Conservation (phyloP, 53 echinoderm and acorn worm genomes). For the Crossaster papposus region DNA sequence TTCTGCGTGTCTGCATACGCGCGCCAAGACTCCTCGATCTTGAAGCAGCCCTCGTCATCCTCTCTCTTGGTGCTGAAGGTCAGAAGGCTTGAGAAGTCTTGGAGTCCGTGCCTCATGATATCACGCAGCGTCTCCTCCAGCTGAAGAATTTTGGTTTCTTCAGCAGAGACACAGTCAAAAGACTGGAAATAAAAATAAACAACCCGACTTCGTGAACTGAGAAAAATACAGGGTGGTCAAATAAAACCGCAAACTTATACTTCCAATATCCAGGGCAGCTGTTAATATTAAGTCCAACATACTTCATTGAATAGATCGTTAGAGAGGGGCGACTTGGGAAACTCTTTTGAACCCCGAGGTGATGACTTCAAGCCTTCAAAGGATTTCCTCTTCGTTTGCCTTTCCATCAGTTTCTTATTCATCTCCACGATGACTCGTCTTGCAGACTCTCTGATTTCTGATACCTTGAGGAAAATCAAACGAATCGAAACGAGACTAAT, state of each 20-base stretch:
- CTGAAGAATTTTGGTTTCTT: slow-evolving; percentile 58
- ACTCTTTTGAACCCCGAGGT: background rate
- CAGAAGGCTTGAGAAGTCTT: background rate
- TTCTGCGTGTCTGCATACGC: slow-evolving; percentile 61
- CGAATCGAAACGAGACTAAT: background rate
- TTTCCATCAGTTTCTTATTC: background rate
- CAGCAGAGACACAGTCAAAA: background rate
- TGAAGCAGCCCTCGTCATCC: slow-evolving; percentile 60
- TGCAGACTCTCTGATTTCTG: slow-evolving; percentile 70
- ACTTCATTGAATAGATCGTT: background rate
- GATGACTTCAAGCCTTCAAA: background rate
- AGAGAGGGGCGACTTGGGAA: background rate
- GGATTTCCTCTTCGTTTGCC: background rate
- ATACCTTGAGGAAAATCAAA: background rate
- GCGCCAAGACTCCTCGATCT: slow-evolving; percentile 76
- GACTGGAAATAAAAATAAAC: background rate
- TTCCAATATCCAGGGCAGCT: background rate
- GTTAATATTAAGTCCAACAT: background rate
- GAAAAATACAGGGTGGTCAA: background rate
- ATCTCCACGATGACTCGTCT: background rate
- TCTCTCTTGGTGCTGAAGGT: slow-evolving; percentile 52
- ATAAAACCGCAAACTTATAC: background rate
- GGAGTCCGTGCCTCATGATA: slow-evolving; percentile 2
- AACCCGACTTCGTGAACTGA: background rate
- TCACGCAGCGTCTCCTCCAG: slow-evolving; percentile 75